A percentile compares a stretch with the other conserved stretches of the same genome.
Conservation (phyloP, 1,140 invertebrate genomes). For the Fopius arisanus region DNA sequence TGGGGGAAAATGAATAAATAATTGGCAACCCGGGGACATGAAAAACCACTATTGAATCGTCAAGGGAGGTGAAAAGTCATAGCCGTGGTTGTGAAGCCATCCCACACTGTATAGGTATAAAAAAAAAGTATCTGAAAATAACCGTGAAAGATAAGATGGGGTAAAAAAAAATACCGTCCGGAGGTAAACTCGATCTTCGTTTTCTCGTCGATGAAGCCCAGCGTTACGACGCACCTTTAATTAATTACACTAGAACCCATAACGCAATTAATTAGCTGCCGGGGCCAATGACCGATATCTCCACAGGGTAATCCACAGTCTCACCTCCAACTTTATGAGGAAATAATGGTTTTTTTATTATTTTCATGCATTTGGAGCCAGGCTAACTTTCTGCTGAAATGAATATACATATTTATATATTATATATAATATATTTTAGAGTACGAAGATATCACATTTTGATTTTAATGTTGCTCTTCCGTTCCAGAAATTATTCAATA, state of each 20-base stretch:
- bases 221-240: neutral
- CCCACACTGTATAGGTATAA: neutral
- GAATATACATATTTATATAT: too few relatives aligned
- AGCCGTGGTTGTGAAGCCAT: neutral
- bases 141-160: neutral
- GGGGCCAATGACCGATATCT: neutral
- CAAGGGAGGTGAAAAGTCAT: constrained; percentile 2
- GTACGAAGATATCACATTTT: too few relatives aligned
- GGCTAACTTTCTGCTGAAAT: neutral
- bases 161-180: neutral
- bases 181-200: neutral
- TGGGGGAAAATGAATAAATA: neutral
- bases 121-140: neutral
- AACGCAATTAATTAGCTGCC: neutral
- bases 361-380: neutral
- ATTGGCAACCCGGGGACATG: neutral
- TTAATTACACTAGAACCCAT: constrained; percentile 4
- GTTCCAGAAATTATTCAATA: too few relatives aligned
- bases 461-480: too few relatives aligned
- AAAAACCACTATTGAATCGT: constrained; percentile 13
- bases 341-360: neutral
- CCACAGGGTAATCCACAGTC: neutral
- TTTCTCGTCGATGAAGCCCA: constrained; percentile 6
- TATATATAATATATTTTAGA: too few relatives aligned
- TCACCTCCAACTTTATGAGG: neutral